Evolutionary conservation across 2,888 invertebrate genomes (phyloP).

Genomic region (Zelleria hepariella): DNA sequence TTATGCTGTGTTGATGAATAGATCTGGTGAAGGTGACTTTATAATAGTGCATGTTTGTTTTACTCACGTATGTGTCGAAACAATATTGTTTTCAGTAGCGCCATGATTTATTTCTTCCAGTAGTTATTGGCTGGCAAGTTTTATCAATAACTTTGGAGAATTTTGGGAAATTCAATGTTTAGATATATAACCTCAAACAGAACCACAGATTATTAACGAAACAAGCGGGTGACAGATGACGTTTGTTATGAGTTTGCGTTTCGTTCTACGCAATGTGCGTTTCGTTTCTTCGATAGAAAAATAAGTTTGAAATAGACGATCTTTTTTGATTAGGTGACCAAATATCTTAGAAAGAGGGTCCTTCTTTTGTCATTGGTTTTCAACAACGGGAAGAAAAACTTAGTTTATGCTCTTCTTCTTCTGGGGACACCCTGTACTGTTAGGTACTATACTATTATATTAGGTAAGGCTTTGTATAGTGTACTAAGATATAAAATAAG

Average conservation of each 20-base stretch:
- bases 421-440: no score
- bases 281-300: background rate
- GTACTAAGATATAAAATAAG: no score
- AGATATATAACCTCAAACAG: background rate
- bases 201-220: background rate
- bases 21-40: no score
- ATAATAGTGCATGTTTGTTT: background rate
- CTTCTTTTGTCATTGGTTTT: no score
- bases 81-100: constrained; percentile 33
- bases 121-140: background rate
- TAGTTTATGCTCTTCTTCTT: no score
- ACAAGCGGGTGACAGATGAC: background rate
- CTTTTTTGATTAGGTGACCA: no score
- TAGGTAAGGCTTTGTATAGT: no score
- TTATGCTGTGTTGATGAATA: background rate
- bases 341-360: no score
- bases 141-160: background rate
- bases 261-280: background rate
- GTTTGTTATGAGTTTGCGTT: background rate
- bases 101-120: constrained; percentile 20
- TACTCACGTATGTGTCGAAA: constrained; percentile 34
- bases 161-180: background rate
- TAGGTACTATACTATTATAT: no score
- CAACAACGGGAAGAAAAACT: no score
- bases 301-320: no score